These are phyloP conservation scores for Micrastur ruficollis DNA, from an alignment of 2,797 vertebrate species.

Conservation along the genomic window DNA sequence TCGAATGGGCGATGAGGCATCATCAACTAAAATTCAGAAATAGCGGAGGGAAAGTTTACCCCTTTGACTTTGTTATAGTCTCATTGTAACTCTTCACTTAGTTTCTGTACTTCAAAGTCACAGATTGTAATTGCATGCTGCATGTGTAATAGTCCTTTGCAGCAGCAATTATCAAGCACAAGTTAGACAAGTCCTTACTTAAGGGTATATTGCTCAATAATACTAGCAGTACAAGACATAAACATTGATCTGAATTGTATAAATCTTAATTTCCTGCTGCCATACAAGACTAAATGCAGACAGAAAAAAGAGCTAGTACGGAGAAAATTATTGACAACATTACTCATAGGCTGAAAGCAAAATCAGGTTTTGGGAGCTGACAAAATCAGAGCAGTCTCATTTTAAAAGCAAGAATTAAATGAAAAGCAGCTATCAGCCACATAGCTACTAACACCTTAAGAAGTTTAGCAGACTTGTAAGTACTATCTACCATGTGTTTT, in stretches of 20 bases:
- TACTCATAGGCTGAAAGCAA: not conserved
- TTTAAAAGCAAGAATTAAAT: not conserved
- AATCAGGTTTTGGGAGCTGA: not conserved
- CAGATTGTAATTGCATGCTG: not conserved
- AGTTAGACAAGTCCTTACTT: not conserved
- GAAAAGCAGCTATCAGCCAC: not conserved
- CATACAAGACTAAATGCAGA: not conserved
- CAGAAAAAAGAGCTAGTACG: not conserved
- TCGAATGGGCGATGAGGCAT: constrained; percentile 79
- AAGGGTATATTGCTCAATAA: not conserved
- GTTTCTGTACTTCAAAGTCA: not conserved
- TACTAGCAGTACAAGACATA: not conserved
- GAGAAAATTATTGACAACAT: not conserved
- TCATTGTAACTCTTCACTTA: not conserved
- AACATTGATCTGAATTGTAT: not conserved
- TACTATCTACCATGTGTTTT: not conserved
- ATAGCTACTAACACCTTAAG: not conserved
- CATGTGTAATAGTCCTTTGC: not conserved
- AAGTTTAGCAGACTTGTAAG: not conserved
- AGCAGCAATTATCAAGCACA: not conserved
- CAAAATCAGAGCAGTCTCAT: not conserved
- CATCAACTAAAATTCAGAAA: constrained; percentile 58
- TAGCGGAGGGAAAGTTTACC: not conserved
- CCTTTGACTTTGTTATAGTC: not conserved
- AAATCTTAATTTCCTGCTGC: not conserved